Base-by-base conservation (phyloP, 92 coral and sea anemone genomes). In the Epizoanthus stellaris region DNA sequence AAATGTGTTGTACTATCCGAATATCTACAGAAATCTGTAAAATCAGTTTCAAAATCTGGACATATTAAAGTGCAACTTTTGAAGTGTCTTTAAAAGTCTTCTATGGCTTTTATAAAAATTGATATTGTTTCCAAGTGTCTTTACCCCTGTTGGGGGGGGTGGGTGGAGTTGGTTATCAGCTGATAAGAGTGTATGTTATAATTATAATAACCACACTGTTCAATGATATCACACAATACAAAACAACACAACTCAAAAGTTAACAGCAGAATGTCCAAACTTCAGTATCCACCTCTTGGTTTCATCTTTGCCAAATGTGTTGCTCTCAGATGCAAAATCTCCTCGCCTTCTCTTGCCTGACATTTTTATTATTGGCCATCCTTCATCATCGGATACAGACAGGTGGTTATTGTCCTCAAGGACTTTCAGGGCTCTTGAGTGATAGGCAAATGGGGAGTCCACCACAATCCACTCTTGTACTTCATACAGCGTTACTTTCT, bases 371-470 rank as follows among this genome's bases (percentile, higher is more conserved):
- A 4, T 3, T 63, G 4, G 1, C 6, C 6, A 1, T 3, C 6
- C 36, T n/a, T 23, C 65, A 6, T 30, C 64, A 75, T 59, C 34
- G 16, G 12, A 16, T 14, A 75, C 80, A 53, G 21, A 14, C 0
- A 75, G n/a, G 6, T 8, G 8, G 0, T 45, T 23, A 4, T 56
- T 17, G 14, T 76, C 39, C 60, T 76, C 81, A 15, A 76, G 67
- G 2, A 15, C 4, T 19, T 15, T 36, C 40, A 76, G 20, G 52
- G 81, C 67, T 76, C 67, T 12, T 57, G 81, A 57, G 40, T 76
- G 81, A n/a, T 30, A 76, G n/a, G 81, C 14, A 39, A 14, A 76
- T 1, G 68, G 67, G 10, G 81, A n/a, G n/a, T n/a, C n/a, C n/a
- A n/a, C n/a, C n/a, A 34, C 13, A 49, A 76, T 14, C 81, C 81